Conservation (phyloP, 92 coral and sea anemone species). For the Phenganax subtilis region DNA sequence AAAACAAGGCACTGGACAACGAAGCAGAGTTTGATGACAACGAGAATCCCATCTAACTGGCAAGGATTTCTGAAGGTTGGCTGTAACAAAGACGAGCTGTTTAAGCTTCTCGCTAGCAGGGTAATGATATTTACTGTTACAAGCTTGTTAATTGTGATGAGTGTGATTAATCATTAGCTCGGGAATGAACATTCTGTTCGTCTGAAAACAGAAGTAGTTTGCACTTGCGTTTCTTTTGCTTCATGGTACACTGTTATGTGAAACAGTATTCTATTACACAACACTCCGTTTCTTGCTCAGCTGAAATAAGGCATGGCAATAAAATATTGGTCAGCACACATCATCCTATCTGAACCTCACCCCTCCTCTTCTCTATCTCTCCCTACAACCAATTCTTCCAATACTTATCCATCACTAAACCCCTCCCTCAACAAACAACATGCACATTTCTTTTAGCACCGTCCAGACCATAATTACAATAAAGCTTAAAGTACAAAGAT, state of each 20-base stretch:
- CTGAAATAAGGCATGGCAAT: neutral
- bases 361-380: neutral
- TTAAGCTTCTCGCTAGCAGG: neutral
- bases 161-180: too few relatives aligned
- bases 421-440: too few relatives aligned
- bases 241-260: too few relatives aligned
- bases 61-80: constrained; percentile 60
- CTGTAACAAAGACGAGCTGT: constrained; percentile 38
- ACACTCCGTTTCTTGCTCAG: neutral
- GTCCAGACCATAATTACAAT: too few relatives aligned
- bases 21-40: constrained; percentile 52
- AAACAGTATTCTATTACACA: too few relatives aligned
- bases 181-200: too few relatives aligned
- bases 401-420: neutral
- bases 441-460: too few relatives aligned
- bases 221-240: too few relatives aligned
- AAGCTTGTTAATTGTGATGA: too few relatives aligned
- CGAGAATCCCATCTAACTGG: constrained; percentile 56
- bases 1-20: constrained; percentile 61
- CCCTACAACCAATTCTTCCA: neutral
- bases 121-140: neutral
- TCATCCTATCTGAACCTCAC: neutral
- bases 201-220: too few relatives aligned
- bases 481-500: neutral
- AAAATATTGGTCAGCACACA: neutral